Conservation (phyloP, 2,113 vertebrate genomes). For the Gyps fulvus region DNA sequence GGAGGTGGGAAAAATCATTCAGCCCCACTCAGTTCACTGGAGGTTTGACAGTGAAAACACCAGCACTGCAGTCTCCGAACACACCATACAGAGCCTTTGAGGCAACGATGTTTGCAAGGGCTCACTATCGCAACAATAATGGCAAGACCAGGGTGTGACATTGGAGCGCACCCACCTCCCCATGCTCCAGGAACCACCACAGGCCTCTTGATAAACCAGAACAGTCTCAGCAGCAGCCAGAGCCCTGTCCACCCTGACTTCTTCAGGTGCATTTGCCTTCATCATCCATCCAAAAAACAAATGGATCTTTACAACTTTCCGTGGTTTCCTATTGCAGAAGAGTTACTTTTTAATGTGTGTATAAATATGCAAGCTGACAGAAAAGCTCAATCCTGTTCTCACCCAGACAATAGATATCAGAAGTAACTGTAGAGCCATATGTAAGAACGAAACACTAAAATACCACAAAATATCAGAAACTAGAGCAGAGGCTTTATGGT, state of each 20-base stretch:
- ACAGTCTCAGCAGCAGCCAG: not conserved
- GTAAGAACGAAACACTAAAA: not conserved
- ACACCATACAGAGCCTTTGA: not conserved
- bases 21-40: not conserved
- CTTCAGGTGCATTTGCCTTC: not conserved
- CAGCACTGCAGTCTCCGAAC: not conserved
- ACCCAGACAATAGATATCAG: not conserved
- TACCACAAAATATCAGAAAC: not conserved
- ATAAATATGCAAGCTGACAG: not conserved
- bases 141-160: not conserved
- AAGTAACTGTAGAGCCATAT: not conserved
- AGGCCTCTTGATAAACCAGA: not conserved
- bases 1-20: not conserved
- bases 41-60: not conserved
- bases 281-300: not conserved
- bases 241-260: not conserved
- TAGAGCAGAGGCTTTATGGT: not conserved
- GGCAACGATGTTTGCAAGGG: not conserved
- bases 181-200: not conserved
- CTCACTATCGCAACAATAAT: rapidly evolving
- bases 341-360: not conserved
- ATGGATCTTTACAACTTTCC: not conserved
- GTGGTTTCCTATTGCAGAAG: not conserved
- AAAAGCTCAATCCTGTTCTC: not conserved
- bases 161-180: not conserved